These are phyloP conservation scores for Plutomurus gul DNA, from an alignment of 1,140 invertebrate genomes.

Conservation along the genomic window DNA sequence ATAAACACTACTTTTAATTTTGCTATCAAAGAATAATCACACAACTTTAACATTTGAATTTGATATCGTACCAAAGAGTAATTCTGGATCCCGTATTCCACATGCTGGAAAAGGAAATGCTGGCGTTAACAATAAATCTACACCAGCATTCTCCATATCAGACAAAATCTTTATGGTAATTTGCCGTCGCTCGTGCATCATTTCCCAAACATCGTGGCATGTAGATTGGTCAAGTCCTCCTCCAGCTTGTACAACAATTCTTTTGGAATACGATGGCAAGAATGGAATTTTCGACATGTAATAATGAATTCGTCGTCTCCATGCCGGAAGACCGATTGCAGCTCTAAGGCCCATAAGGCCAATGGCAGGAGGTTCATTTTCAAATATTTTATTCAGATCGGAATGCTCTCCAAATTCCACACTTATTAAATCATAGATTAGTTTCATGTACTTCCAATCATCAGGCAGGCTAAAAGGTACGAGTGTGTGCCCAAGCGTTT, in stretches of 20 bases:
- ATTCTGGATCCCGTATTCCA: background rate
- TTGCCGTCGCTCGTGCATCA: background rate
- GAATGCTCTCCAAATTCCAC: background rate
- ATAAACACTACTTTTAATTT: too few relatives aligned
- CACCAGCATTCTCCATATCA: background rate
- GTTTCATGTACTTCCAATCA: background rate
- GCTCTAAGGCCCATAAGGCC: too few relatives aligned
- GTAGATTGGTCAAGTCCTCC: background rate
- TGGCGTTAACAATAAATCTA: constrained; percentile 34
- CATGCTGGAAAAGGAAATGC: constrained; percentile 38
- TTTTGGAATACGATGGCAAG: background rate
- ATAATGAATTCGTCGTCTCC: too few relatives aligned
- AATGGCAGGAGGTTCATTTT: too few relatives aligned
- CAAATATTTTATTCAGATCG: too few relatives aligned
- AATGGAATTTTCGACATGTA: background rate
- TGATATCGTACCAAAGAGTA: constrained; percentile 10
- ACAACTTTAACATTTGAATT: background rate
- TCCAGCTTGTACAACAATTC: background rate
- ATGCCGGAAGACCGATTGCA: too few relatives aligned
- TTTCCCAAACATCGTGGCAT: background rate
- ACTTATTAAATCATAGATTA: background rate
- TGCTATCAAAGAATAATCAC: too few relatives aligned
- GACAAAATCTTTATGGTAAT: background rate
- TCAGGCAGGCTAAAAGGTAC: constrained; percentile 20
- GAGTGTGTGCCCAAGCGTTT: constrained; percentile 28